A percentile compares a stretch with the other conserved stretches of the same genome.
These are phyloP conservation scores for Cynopterus brachyotis DNA, from an alignment of 2,113 vertebrate species.

Conservation along the genomic window DNA sequence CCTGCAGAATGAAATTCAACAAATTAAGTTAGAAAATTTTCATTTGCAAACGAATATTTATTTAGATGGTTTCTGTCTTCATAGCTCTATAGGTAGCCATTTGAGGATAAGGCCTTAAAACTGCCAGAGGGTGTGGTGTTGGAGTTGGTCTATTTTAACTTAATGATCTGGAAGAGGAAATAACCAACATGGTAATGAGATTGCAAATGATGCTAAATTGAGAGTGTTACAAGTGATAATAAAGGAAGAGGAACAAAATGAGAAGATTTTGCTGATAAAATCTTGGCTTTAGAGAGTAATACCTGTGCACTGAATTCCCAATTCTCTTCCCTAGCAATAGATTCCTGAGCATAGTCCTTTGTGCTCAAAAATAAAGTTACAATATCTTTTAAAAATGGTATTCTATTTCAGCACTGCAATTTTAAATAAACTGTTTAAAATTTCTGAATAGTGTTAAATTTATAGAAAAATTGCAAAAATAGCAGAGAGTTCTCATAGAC, in stretches of 20 bases:
- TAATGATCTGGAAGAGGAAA: conserved; percentile 79
- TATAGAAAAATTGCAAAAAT: conserved; percentile 13
- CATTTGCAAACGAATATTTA: conserved; percentile 77
- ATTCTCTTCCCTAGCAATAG: neutral
- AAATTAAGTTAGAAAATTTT: conserved; percentile 76
- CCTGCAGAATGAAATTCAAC: conserved; percentile 76
- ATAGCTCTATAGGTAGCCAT: conserved; percentile 63
- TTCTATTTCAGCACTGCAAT: conserved; percentile 37
- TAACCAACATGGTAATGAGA: conserved; percentile 75
- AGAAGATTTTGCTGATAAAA: conserved; percentile 69
- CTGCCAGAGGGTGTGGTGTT: conserved; percentile 70
- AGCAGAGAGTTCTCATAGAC: neutral
- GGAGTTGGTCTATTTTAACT: conserved; percentile 76
- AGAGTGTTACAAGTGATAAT: conserved; percentile 73
- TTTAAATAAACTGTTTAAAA: conserved; percentile 20
- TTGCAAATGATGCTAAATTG: conserved; percentile 72
- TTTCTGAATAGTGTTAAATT: conserved; percentile 12
- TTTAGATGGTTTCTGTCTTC: conserved; percentile 71
- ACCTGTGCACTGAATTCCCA: conserved; percentile 42
- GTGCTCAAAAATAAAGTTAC: conserved; percentile 48
- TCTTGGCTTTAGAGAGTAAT: conserved; percentile 52
- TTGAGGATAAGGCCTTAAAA: conserved; percentile 76
- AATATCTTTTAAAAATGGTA: conserved; percentile 4
- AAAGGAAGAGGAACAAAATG: conserved; percentile 69
- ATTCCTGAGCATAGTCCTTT: neutral